Evolutionary conservation across 92 coral and sea anemone species (phyloP).

Genomic region (Umimayanthus kanabou): DNA sequence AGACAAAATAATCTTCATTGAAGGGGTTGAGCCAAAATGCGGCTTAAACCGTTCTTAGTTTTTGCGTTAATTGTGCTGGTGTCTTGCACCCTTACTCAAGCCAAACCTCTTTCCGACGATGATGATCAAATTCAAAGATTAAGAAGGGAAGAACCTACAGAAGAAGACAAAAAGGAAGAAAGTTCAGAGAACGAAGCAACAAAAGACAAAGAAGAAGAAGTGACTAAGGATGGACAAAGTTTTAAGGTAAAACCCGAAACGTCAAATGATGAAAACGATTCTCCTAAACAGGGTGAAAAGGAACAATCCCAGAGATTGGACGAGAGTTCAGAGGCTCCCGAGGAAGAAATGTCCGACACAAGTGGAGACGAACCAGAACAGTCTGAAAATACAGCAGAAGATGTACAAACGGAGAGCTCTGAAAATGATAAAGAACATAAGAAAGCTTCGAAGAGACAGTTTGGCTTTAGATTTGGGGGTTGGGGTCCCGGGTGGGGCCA

Average conservation of each 20-base stretch:
- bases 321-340: constrained; percentile 43
- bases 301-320: constrained; percentile 20
- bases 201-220: constrained; percentile 29
- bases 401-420: constrained; percentile 31
- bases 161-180: constrained; percentile 35
- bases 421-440: constrained; percentile 27
- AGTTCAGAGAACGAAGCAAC: constrained; percentile 31
- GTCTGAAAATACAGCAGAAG: constrained; percentile 49
- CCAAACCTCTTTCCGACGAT: constrained; percentile 72
- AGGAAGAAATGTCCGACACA: constrained; percentile 49
- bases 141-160: constrained; percentile 24
- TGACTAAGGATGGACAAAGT: constrained; percentile 1
- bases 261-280: background rate
- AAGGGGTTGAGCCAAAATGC: constrained; percentile 72
- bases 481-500: constrained; percentile 38
- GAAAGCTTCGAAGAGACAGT: constrained; percentile 52
- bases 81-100: constrained; percentile 50
- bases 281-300: constrained; percentile 26
- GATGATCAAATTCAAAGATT: constrained; percentile 42
- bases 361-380: constrained; percentile 51
- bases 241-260: background rate
- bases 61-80: constrained; percentile 57
- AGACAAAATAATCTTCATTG: constrained; percentile 54
- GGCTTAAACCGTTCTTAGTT: constrained; percentile 61
- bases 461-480: constrained; percentile 42